Base-by-base conservation (phyloP, 2,888 invertebrate genomes). In the Metopia argyrocephala region DNA sequence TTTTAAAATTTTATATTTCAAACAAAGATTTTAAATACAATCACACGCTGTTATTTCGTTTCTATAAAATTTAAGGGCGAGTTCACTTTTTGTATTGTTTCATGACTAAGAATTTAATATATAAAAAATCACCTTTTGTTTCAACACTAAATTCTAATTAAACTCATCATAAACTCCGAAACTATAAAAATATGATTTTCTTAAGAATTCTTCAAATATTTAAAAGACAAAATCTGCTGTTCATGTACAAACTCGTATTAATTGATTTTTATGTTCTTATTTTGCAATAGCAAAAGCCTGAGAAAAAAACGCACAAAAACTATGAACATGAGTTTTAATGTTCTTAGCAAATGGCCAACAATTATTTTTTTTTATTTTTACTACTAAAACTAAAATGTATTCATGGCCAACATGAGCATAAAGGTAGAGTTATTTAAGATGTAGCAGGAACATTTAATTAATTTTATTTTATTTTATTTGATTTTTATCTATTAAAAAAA, bases 311-410 rank as follows among this genome's bases (percentile, higher is more conserved):
- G 12, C 56, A n/a, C 25, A 3, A 56, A 18, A 28, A 56, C 27
- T n/a, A 18, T 25, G 23, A 66, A 66, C 65, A 68, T 68, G 1
- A 45, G 38, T 56, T 68, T 56, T 38, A 68, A 68, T 68, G 54
- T 68, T 68, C 25, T 68, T 25, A 68, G 54, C 54, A 68, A 56
- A 56, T 68, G 25, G 31, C 7, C 25, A 27, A 56, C 52, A n/a
- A 45, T 5, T 6, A 18, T 31, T 68, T 18, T 56, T 25, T 38
- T 12, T 38, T 12, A n/a, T 18, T 31, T 68, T 45, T 66, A 38
- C 52, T 54, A 54, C 45, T 31, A 31, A 65, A 50, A 9, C 7
- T 50, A 1, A 31, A 50, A 18, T 52, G n/a, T 23, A 50, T n/a
- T 50, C 65, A 65, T 31, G 65, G 65, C 50, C 65, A 65, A 23